phyloP scores from a whole-genome alignment of 2,797 vertebrate species.

The Tadarida brasiliensis region DNA sequence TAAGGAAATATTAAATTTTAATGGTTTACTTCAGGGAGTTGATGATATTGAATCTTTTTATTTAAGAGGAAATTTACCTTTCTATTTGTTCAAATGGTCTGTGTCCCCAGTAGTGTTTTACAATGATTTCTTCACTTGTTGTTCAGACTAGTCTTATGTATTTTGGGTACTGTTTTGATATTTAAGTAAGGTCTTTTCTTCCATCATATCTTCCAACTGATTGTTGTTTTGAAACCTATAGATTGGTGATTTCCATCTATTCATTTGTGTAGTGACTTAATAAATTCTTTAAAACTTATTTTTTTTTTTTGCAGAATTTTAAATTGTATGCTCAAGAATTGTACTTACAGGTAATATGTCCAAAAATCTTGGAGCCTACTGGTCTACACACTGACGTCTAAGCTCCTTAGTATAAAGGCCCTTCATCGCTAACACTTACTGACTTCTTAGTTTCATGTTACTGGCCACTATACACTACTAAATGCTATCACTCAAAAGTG shows the following conservation, averaged over 20 bases:
- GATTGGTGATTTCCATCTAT: background rate
- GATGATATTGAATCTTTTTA: background rate
- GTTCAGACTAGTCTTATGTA: background rate
- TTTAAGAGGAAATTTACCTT: background rate
- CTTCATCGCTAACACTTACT: background rate
- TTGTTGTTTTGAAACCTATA: background rate
- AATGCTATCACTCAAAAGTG: background rate
- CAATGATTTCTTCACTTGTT: background rate
- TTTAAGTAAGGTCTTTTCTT: background rate
- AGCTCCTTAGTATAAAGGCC: background rate
- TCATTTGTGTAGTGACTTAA: background rate
- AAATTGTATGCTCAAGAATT: background rate
- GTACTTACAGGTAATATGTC: background rate
- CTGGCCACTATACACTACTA: too few species aligned
- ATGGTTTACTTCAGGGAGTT: background rate
- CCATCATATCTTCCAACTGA: background rate
- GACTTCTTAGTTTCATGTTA: background rate
- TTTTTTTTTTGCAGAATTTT: background rate
- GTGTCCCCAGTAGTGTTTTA: background rate
- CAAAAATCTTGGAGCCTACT: background rate
- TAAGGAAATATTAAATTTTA: background rate
- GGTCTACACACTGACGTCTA: background rate
- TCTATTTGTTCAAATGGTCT: background rate
- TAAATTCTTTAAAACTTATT: background rate
- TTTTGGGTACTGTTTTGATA: background rate